Evolutionary conservation across 2,888 invertebrate genomes (phyloP).

Genomic region (Himalopsyche anomala): DNA sequence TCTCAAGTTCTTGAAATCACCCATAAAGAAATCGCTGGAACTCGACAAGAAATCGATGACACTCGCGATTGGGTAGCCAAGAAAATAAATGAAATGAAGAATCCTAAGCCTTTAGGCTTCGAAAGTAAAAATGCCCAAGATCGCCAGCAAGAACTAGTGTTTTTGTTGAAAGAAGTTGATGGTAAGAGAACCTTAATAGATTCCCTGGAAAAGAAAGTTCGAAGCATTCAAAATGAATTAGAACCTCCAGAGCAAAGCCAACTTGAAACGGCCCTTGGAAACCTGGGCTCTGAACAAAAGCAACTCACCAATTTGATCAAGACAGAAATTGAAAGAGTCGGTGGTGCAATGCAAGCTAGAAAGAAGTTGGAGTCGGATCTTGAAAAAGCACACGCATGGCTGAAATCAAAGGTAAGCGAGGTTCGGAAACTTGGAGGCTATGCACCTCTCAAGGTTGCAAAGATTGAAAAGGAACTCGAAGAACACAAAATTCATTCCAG

Average conservation of each 20-base stretch:
- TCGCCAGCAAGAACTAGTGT: constrained; percentile 83
- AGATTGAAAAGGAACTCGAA: constrained; percentile 89
- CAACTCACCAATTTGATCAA: constrained; percentile 84
- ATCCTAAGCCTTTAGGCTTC: constrained; percentile 84
- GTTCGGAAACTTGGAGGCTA: constrained; percentile 86
- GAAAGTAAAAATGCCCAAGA: constrained; percentile 87
- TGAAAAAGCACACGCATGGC: constrained; percentile 88
- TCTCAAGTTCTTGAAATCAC: constrained; percentile 89
- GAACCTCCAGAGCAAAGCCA: constrained; percentile 90
- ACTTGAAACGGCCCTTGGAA: constrained; percentile 84
- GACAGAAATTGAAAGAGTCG: constrained; percentile 84
- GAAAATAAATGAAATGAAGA: constrained; percentile 82
- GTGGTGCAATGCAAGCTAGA: constrained; percentile 83
- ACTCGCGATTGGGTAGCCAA: constrained; percentile 88
- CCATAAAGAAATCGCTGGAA: constrained; percentile 88
- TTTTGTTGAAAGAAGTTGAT: constrained; percentile 88
- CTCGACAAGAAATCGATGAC: constrained; percentile 87
- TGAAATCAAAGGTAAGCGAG: constrained; percentile 86
- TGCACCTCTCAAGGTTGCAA: constrained; percentile 86
- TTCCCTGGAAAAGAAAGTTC: constrained; percentile 88
- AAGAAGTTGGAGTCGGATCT: constrained; percentile 87
- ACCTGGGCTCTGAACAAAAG: constrained; percentile 85
- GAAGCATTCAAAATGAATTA: constrained; percentile 89
- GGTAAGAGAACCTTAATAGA: constrained; percentile 89
- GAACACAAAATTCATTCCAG: constrained; percentile 85